These are phyloP conservation scores for Phenganax subtilis DNA, from an alignment of 92 coral and sea anemone species.

Conservation along the genomic window DNA sequence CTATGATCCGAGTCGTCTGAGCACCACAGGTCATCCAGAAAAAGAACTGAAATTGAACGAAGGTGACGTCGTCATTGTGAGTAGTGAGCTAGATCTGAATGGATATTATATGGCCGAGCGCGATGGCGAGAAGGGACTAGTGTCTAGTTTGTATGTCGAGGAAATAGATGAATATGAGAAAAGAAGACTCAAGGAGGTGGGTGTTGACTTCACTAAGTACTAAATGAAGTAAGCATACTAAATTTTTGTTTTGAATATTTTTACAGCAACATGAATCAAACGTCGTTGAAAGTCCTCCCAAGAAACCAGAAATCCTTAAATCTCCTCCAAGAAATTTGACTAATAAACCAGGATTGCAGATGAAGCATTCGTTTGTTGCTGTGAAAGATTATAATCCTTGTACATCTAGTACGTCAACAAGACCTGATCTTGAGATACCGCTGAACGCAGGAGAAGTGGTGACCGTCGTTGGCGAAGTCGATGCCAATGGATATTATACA, in stretches of 20 bases:
- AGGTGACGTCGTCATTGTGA: conserved; percentile 40
- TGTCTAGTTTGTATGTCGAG: conserved; percentile 43
- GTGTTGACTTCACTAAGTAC: background rate
- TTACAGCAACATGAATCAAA: conserved; percentile 49
- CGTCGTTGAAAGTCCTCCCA: conserved; percentile 39
- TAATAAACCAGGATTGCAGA: conserved; percentile 46
- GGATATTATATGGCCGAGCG: conserved; percentile 42
- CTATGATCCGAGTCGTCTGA: conserved; percentile 29
- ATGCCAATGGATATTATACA: conserved; percentile 68
- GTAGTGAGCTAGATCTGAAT: conserved; percentile 34
- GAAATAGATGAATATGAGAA: conserved; percentile 37
- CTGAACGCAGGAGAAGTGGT: conserved; percentile 86
- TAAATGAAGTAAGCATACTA: background rate
- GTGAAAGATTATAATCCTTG: conserved; percentile 77
- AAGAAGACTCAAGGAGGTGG: conserved; percentile 5
- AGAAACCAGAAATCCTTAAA: background rate
- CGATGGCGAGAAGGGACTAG: conserved; percentile 33
- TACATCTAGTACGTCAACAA: conserved; percentile 68
- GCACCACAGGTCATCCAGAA: conserved; percentile 48
- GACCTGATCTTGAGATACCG: conserved; percentile 74
- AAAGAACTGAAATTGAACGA: conserved; percentile 41
- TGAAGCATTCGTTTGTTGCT: conserved; percentile 76
- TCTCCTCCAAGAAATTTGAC: conserved; percentile 45
- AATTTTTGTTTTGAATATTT: background rate
- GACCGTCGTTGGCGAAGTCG: conserved; percentile 75